Evolutionary conservation across 2,797 vertebrate genomes (phyloP).

Genomic region (Paratrypauchen microcephalus): DNA sequence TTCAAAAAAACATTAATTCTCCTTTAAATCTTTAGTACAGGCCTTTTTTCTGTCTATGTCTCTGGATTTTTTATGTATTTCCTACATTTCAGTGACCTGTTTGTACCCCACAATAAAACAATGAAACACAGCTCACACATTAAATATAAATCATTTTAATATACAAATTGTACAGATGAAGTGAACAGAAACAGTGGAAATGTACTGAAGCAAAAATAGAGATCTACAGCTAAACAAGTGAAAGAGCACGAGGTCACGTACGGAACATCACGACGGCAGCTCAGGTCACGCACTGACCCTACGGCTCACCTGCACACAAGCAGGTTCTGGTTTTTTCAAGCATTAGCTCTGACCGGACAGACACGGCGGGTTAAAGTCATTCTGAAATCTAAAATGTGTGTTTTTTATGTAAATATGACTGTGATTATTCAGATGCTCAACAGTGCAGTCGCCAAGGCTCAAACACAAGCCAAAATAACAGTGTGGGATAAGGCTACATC

Average conservation of each 20-base stretch:
- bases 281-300: constrained; percentile 22
- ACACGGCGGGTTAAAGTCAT: not conserved
- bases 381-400: not conserved
- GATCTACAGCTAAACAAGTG: constrained; percentile 45
- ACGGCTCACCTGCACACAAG: not conserved
- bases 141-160: constrained; percentile 87
- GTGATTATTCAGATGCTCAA: constrained; percentile 29
- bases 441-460: constrained; percentile 18
- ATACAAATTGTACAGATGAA: constrained; percentile 86
- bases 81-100: too few relatives aligned
- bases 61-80: too few relatives aligned
- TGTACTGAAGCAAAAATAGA: constrained; percentile 56
- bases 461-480: constrained; percentile 35
- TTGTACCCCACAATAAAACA: constrained; percentile 12
- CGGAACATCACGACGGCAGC: constrained; percentile 68
- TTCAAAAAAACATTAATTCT: too few relatives aligned
- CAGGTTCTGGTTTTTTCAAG: too few relatives aligned
- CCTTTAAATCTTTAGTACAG: too few relatives aligned
- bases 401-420: constrained; percentile 8
- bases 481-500: constrained; percentile 50
- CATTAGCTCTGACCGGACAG: not conserved
- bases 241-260: constrained; percentile 67
- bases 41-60: too few relatives aligned
- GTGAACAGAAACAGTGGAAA: constrained; percentile 69
- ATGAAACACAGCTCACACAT: constrained; percentile 57